A percentile compares a stretch with the other conserved stretches of the same genome.
These are phyloP conservation scores for Perognathus longimembris DNA, from an alignment of 2,113 vertebrate genomes.

Conservation along the genomic window DNA sequence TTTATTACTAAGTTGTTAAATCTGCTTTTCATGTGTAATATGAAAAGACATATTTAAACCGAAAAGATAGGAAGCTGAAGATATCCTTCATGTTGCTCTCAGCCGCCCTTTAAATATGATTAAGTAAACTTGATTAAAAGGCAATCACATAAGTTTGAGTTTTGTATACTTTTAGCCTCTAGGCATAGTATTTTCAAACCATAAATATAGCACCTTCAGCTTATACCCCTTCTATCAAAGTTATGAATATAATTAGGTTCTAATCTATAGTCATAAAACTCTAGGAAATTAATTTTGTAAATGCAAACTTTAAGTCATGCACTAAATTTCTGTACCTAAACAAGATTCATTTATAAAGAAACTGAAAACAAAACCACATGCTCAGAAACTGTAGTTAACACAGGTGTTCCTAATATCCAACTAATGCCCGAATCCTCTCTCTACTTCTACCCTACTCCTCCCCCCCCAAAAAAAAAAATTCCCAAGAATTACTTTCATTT, in stretches of 20 bases:
- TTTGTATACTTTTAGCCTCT: neutral
- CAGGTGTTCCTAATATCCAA: neutral
- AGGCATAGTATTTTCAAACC: conserved; percentile 3
- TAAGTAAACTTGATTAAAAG: conserved; percentile 23
- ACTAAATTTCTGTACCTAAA: neutral
- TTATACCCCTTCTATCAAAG: neutral
- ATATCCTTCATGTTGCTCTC: neutral
- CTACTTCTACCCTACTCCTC: neutral
- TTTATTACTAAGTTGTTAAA: neutral
- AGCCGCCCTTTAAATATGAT: conserved; percentile 8
- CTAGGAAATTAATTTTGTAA: conserved; percentile 7
- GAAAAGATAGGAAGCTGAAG: neutral
- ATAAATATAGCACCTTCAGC: neutral
- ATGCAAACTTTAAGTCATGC: neutral
- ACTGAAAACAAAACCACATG: conserved; percentile 9
- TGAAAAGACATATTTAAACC: neutral
- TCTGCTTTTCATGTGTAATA: neutral
- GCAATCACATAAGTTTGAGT: neutral
- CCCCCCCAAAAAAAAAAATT: neutral
- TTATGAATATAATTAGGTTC: neutral
- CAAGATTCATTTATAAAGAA: neutral
- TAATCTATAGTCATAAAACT: neutral
- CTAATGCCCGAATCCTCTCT: neutral
- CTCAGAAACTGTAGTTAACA: neutral
- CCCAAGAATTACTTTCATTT: neutral